A percentile compares a stretch with the other conserved stretches of the same genome.
Evolutionary conservation across 1,140 invertebrate genomes (phyloP).

Genomic region (Dinoponera quadriceps): DNA sequence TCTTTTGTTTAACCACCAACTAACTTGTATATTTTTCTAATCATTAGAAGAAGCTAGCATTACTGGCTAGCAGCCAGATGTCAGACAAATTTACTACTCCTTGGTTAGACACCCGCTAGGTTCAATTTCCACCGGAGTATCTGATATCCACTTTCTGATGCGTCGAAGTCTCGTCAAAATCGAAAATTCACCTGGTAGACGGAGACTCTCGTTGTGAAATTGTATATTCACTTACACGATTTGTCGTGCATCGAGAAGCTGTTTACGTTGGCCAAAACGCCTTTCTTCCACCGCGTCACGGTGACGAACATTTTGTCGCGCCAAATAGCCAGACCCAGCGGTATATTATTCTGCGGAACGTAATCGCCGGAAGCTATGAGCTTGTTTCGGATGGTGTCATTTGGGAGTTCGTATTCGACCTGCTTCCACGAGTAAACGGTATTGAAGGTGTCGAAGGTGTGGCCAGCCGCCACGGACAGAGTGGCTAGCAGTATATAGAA

Average conservation of each 20-base stretch:
- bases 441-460: constrained; percentile 80
- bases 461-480: constrained; percentile 69
- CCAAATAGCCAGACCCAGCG: constrained; percentile 90
- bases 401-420: constrained; percentile 90
- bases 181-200: background rate
- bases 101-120: too few species aligned
- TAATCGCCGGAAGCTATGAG: constrained; percentile 88
- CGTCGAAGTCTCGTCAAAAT: background rate
- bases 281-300: constrained; percentile 91
- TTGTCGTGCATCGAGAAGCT: constrained; percentile 86
- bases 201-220: background rate
- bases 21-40: too few species aligned
- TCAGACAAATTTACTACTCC: too few species aligned
- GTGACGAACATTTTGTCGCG: constrained; percentile 92
- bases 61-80: too few species aligned
- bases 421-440: constrained; percentile 89
- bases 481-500: constrained; percentile 62
- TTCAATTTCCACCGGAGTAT: too few species aligned
- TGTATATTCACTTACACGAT: constrained; percentile 21
- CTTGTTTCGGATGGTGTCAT: constrained; percentile 86
- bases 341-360: constrained; percentile 90
- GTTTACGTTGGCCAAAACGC: constrained; percentile 90
- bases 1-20: too few species aligned
- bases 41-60: too few species aligned
- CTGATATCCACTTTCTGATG: background rate